Conservation (phyloP, 2,113 vertebrate genomes). For the Hyaena hyaena region DNA sequence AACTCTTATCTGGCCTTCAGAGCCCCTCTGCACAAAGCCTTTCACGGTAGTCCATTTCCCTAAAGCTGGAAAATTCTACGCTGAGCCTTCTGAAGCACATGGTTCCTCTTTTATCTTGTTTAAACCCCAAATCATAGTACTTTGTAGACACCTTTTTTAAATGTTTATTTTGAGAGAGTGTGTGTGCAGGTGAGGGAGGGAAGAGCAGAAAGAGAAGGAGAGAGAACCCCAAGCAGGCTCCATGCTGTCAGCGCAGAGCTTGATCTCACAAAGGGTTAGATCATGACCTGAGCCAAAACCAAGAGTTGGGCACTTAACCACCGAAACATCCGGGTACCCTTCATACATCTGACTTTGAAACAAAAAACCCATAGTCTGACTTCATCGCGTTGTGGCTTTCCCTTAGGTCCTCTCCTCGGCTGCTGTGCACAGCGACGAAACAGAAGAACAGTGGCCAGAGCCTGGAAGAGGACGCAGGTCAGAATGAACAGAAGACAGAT, state of each 20-base stretch:
- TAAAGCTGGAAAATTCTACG: background rate
- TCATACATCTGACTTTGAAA: background rate
- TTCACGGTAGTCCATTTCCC: background rate
- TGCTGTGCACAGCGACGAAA: conserved; percentile 92
- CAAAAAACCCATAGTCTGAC: rapidly evolving
- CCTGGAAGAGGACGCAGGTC: conserved; percentile 89
- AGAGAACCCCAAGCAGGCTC: too few relatives aligned
- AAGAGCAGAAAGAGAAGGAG: too few relatives aligned
- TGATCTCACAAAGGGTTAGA: too few relatives aligned
- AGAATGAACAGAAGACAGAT: conserved; percentile 86
- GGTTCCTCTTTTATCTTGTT: background rate
- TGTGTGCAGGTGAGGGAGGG: too few relatives aligned
- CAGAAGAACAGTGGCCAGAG: conserved; percentile 90
- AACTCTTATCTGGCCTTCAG: background rate
- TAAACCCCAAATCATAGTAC: background rate
- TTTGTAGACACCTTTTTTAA: background rate
- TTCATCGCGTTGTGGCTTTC: rapidly evolving
- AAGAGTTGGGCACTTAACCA: too few relatives aligned
- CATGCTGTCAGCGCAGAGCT: too few relatives aligned
- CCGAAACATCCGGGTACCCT: too few relatives aligned
- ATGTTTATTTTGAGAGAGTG: too few relatives aligned
- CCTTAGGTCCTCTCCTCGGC: conserved; percentile 85
- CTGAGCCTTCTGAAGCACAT: background rate
- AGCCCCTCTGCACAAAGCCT: background rate
- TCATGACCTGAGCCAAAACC: too few relatives aligned